Base-by-base conservation (phyloP, 2,797 vertebrate genomes). In the Neosalanx taihuensis region DNA sequence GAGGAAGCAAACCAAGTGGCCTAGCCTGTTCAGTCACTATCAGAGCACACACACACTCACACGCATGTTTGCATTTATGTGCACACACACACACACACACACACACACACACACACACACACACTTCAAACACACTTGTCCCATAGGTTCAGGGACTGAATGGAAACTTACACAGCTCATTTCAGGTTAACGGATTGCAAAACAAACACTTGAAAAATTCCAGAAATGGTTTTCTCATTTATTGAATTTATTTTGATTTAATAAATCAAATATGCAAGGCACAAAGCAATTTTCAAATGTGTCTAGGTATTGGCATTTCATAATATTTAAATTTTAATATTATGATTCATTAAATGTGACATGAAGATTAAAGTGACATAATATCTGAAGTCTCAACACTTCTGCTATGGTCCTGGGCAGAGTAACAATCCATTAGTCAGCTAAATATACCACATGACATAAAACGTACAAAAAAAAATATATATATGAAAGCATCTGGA, bases 1-100 rank as follows among this genome's bases (percentile, higher is more conserved):
- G 85, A 86, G 71, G 81, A 85, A 72, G 83, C 82, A 84, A 88
- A 86, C 72, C 76, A 75, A 87, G 89, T 92, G 81, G 81, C 85
- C 84, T 67, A 82, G 89, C 92, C 82, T 81, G 93, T 93, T 91
- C 65, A 13, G 80, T 80, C 67, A 30, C 70, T 26, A 33, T 29
- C 20, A 63, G 74, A 51, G 17, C 20, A 46, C 67, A 49, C 57
- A 29, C 6, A 63, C 51, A 17, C 15, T 6, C 51, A n/a, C 51
- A 56, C 12, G 2, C 10, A 12, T 41, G 51, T 56, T 17, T 56
- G 18, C 51, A 56, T 56, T 17, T n/a, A 46, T 46, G 41, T 12
- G 2, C 41, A 56, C 51, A 56, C 18, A 56, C 18, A 35, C 35
- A 70, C 69, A 10, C 64, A 37, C 10, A 59, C 26, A 31, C 46